Evolutionary conservation across 2,113 vertebrate species (phyloP), one percentile per base, ranked within the genome.

Genomic region (Alosa alosa): DNA sequence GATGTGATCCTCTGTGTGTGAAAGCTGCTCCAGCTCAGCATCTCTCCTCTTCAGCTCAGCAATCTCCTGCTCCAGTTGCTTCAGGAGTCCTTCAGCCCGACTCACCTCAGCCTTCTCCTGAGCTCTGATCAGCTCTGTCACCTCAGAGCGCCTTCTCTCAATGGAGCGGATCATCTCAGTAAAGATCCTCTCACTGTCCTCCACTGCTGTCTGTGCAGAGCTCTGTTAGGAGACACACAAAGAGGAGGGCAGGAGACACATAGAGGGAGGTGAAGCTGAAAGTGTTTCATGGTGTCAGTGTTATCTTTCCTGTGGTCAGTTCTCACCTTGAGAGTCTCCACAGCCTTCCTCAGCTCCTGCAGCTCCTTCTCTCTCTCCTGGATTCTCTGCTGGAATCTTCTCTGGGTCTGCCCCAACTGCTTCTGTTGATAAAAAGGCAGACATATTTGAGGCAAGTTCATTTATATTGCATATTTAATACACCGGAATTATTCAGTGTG

Each of bases 21-120:
- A 84, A 83, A 87, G 50, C 31, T 81, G 45, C 39, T 47, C 81
- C 81, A 86, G 52, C 46, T 81, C 86, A 87, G 86, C 64, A n/a
- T 81, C 82, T 87, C 49, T 75, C 13, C 68, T 87, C 72, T 75
- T 75, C 68, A 75, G 20, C 4, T 82, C 31, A 72, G n/a, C 1
- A 39, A 55, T 13, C 45, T 55, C 55, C 57, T 68, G n/a, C 78
- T 81, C 68, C 15, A 87, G 39, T 6, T 22, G 46, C 84, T 36
- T 45, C 72, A 25, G 11, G 20, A 85, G 25, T 31, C 47, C 47
- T n/a, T 31, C 81, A 3, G 41, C 36, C n/a, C 41, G 17, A 46
- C 44, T 39, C 17, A 17, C 7, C 44, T 36, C 85, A 44, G 39
- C 81, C 55, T 82, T 47, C 39, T 86, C 78, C 50, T 82, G 50